phyloP scores from a whole-genome alignment of 2,888 invertebrate genomes.

The Agrilus cyanescens region DNA sequence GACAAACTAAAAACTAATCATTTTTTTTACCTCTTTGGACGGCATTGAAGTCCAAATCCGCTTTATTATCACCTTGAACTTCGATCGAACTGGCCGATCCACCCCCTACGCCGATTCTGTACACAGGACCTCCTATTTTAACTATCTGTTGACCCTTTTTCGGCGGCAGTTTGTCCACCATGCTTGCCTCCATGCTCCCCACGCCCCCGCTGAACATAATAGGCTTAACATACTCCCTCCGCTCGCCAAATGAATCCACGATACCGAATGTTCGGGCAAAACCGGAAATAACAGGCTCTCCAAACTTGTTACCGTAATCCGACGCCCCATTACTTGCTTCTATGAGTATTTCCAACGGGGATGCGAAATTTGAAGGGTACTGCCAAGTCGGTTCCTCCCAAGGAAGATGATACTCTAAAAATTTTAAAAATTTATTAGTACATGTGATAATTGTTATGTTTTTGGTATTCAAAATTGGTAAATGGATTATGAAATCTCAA shows the following conservation, averaged over 20 bases:
- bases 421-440: slow-evolving; percentile 1
- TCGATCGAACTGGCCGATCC: slow-evolving; percentile 96
- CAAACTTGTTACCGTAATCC: slow-evolving; percentile 98
- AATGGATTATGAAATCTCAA: too few species aligned
- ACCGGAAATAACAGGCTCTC: slow-evolving; percentile 86
- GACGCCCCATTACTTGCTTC: slow-evolving; percentile 97
- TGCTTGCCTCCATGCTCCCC: slow-evolving; percentile 74
- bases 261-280: slow-evolving; percentile 87
- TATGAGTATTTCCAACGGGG: slow-evolving; percentile 78
- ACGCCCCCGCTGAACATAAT: slow-evolving; percentile 98
- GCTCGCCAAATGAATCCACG: slow-evolving; percentile 41
- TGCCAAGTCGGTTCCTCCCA: slow-evolving; percentile 69
- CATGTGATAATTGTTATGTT: too few species aligned
- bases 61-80: slow-evolving; percentile 79
- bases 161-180: slow-evolving; percentile 68
- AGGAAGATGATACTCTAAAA: slow-evolving; percentile 63
- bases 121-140: slow-evolving; percentile 95
- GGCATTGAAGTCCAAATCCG: slow-evolving; percentile 87
- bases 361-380: slow-evolving; percentile 85
- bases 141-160: slow-evolving; percentile 79
- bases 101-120: slow-evolving; percentile 95
- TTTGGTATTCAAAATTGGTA: too few species aligned
- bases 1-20: background rate
- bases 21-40: slow-evolving; percentile 63
- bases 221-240: slow-evolving; percentile 93